Evolutionary conservation across 1,140 invertebrate genomes (phyloP).

Genomic region (Triops cancriformis): DNA sequence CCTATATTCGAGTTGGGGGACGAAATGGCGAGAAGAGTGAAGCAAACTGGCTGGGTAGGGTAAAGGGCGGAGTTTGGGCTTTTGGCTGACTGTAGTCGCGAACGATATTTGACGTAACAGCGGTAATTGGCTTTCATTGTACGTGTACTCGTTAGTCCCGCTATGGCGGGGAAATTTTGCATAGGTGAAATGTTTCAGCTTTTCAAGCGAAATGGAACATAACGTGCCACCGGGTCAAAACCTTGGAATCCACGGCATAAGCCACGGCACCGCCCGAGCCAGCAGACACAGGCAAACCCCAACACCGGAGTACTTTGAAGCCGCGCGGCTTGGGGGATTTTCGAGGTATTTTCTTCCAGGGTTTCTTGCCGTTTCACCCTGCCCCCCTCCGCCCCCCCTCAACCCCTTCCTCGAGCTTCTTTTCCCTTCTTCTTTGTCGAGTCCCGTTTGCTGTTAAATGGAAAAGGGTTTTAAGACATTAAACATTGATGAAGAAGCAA

Average conservation of each 20-base stretch:
- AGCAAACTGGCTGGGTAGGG: background rate
- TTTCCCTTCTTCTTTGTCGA: background rate
- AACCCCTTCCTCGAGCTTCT: background rate
- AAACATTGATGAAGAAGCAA: slow-evolving; percentile 1
- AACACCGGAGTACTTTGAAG: background rate
- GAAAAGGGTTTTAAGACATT: background rate
- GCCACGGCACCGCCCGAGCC: no score
- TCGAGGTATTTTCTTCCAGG: no score
- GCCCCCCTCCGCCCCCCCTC: background rate
- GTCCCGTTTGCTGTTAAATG: background rate
- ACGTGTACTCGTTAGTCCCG: background rate
- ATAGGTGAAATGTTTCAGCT: background rate
- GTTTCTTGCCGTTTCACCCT: background rate
- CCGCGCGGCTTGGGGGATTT: background rate
- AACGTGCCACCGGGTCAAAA: background rate
- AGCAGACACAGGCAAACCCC: no score
- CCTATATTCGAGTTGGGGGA: background rate
- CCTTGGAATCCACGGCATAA: background rate
- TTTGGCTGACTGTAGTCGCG: background rate
- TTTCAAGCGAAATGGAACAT: background rate
- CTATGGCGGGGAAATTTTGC: background rate
- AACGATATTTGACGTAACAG: background rate
- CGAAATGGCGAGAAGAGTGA: background rate
- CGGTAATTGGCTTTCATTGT: background rate
- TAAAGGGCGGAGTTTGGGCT: background rate